Conservation (phyloP, 2,888 invertebrate genomes). For the Dyspetes luteomarginatus region DNA sequence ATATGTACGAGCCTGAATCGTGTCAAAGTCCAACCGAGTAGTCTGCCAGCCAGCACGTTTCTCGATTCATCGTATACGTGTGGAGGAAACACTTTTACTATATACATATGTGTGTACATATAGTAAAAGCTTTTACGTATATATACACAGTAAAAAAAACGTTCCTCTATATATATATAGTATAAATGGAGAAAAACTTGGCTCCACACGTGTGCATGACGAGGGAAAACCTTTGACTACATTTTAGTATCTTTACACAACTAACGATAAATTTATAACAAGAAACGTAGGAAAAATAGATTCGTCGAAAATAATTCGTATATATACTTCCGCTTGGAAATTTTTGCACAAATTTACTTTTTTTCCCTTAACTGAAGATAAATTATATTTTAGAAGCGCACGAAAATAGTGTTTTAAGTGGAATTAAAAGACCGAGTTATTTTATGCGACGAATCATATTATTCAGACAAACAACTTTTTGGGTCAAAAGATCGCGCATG, state of each 20-base stretch:
- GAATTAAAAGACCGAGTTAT: too few species aligned
- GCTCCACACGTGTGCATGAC: slow-evolving; percentile 43
- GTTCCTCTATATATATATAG: background rate
- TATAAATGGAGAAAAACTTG: background rate
- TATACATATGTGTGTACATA: background rate
- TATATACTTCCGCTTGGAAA: too few species aligned
- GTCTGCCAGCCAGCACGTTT: slow-evolving; percentile 56
- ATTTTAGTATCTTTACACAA: background rate
- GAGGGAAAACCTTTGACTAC: background rate
- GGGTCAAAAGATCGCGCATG: too few species aligned
- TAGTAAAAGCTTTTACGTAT: too few species aligned
- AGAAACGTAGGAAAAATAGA: background rate
- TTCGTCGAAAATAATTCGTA: too few species aligned
- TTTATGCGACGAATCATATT: too few species aligned
- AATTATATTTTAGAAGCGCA: too few species aligned
- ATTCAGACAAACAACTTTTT: too few species aligned
- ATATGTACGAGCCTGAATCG: slow-evolving; percentile 42
- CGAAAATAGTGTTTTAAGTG: too few species aligned
- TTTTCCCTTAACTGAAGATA: too few species aligned
- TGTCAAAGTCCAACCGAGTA: slow-evolving; percentile 61
- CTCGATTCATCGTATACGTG: slow-evolving; percentile 46
- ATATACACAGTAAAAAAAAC: too few species aligned
- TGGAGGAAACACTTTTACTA: background rate
- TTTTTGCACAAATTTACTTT: too few species aligned
- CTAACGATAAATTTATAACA: background rate